phyloP scores from a whole-genome alignment of 2,113 vertebrate species.

The Heterotilapia buettikoferi region DNA sequence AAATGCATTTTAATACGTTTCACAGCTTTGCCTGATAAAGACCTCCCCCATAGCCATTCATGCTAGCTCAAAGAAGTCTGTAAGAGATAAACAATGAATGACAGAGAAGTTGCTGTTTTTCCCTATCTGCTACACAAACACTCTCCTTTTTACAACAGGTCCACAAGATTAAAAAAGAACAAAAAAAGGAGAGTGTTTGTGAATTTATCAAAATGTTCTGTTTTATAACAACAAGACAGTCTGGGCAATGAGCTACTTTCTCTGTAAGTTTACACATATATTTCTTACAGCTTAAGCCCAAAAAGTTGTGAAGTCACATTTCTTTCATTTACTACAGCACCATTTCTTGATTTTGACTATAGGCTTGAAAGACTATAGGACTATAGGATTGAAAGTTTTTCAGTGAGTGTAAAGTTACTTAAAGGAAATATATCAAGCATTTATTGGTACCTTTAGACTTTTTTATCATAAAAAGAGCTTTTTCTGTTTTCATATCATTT shows the following conservation, averaged over 20 bases:
- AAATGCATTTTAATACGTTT: neutral
- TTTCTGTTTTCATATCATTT: neutral
- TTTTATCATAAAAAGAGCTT: neutral
- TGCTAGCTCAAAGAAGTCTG: neutral
- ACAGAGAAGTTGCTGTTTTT: neutral
- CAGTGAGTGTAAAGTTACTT: neutral
- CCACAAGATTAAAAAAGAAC: neutral
- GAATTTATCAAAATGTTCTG: neutral
- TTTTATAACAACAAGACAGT: neutral
- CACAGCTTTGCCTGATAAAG: neutral
- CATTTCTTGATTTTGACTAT: neutral
- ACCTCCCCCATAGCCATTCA: neutral
- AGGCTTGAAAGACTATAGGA: neutral
- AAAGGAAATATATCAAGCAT: neutral
- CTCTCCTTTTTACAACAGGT: neutral
- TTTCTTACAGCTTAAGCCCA: neutral
- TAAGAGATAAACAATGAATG: neutral
- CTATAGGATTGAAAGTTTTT: neutral
- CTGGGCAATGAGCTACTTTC: neutral
- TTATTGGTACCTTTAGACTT: neutral
- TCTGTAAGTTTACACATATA: neutral
- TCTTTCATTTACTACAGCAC: neutral
- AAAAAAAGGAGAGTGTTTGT: neutral
- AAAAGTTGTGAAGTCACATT: neutral
- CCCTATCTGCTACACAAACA: neutral